Evolutionary conservation across 1,140 invertebrate genomes (phyloP).

Genomic region (Drosophila insularis): DNA sequence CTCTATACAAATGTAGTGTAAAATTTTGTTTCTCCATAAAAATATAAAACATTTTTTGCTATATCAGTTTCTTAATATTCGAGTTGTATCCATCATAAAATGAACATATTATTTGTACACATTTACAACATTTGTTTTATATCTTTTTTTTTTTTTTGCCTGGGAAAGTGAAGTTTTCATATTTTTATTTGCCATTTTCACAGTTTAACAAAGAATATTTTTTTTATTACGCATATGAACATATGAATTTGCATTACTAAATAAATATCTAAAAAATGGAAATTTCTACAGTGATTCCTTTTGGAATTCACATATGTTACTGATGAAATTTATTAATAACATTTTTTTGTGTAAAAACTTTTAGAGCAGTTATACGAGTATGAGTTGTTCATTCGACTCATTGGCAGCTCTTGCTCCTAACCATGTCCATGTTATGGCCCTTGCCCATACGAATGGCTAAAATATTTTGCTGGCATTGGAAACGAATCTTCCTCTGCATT

Average conservation of each 20-base stretch:
- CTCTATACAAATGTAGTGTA: too few relatives aligned
- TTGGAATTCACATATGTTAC: not conserved
- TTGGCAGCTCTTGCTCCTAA: not conserved
- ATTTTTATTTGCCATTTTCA: not conserved
- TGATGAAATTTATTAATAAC: constrained; percentile 5
- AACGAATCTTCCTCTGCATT: not conserved
- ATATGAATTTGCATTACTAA: not conserved
- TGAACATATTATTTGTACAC: constrained; percentile 2
- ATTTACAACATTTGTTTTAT: not conserved
- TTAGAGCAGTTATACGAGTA: not conserved
- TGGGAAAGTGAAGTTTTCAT: not conserved
- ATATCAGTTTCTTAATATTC: not conserved
- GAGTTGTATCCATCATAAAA: not conserved
- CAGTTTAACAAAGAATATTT: not conserved
- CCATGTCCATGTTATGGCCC: too few relatives aligned
- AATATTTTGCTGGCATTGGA: constrained; percentile 40
- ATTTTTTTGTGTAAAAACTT: not conserved
- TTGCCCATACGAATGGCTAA: constrained; percentile 42
- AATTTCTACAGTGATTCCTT: not conserved
- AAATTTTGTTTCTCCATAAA: too few relatives aligned
- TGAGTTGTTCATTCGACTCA: not conserved
- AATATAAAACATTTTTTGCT: not conserved
- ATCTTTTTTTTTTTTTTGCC: not conserved
- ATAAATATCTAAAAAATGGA: not conserved
- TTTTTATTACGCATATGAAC: not conserved